phyloP scores from a whole-genome alignment of 2,797 vertebrate genomes.

The Tympanoctomys barrerae region DNA sequence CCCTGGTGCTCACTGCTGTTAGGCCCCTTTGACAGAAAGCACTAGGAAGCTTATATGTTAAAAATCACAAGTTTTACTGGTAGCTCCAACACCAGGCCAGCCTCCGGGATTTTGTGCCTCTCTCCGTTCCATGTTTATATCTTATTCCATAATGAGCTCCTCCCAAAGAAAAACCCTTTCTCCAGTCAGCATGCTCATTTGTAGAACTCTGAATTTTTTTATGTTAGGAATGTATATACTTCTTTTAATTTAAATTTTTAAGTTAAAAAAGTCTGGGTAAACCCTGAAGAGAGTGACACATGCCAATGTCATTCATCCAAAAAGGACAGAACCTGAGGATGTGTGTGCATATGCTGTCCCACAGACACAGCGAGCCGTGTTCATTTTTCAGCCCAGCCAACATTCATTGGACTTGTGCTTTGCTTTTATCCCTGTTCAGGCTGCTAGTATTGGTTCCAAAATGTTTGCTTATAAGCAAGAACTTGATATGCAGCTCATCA shows the following conservation, averaged over 20 bases:
- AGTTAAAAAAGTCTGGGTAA: conserved; percentile 9
- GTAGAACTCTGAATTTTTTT: background rate
- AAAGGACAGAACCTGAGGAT: background rate
- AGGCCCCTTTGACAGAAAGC: background rate
- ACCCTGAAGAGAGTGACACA: background rate
- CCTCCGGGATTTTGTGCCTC: background rate
- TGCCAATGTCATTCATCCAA: background rate
- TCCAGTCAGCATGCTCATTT: background rate
- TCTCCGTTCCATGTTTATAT: background rate
- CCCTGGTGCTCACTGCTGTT: background rate
- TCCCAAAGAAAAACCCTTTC: background rate
- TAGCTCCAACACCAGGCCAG: background rate
- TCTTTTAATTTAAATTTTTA: conserved; percentile 42
- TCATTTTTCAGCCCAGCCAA: background rate
- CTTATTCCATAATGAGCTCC: background rate
- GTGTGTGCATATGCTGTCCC: background rate
- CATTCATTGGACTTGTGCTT: background rate
- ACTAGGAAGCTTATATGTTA: background rate
- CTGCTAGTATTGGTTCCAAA: background rate
- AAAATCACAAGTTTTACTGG: background rate
- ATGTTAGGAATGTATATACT: background rate
- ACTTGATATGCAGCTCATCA: background rate
- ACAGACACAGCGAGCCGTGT: conserved; percentile 2
- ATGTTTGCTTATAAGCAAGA: conserved; percentile 19
- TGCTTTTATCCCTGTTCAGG: conserved; percentile 1